Base-by-base conservation (phyloP, 1,140 invertebrate genomes). In the Musca vetustissima region DNA sequence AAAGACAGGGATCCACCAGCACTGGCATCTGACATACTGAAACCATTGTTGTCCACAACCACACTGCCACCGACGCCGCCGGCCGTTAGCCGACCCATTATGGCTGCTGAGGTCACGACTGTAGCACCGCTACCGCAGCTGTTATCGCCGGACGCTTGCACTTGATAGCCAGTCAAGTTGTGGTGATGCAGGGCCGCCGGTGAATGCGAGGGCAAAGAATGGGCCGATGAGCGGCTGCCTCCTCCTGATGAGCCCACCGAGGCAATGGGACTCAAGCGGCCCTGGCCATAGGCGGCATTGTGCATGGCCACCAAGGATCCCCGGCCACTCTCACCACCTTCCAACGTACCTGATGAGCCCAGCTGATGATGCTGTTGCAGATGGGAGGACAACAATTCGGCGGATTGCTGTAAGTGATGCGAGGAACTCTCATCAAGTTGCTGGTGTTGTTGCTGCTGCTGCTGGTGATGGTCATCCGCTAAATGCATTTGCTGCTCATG, bases 151-250 rank as follows among this genome's bases (percentile, higher is more conserved):
- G 66, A 24, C 25, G 66, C 8, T 32, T 61, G 59, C 19, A 67
- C 24, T 66, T 68, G 68, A 48, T 66, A 25, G 55, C 22, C 43
- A 21, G 49, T 49, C 19, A 24, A 53, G 69, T 79, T 77, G 64
- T 73, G 75, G 69, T 75, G 72, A 69, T 75, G 69, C 9, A 71
- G 73, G 64, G 70, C 52, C 13, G 78, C 76, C 67, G 79, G 79
- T 73, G 79, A 80, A 75, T 80, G 79, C 72, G 79, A 74, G 22
- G 69, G 69, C 32, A 71, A 66, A 19, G 78, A 80, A 70, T 80
- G 78, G 71, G 76, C 76, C 70, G 78, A 80, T 71, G 78, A 80
- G 73, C 78, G 78, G 59, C 77, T 76, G 64, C 75, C 77, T 1
- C 66, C 67, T 59, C 75, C 76, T 53, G 76, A 76, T 2, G 66